Evolutionary conservation across 2,888 invertebrate species (phyloP), one percentile per base, ranked within the genome.

Genomic region (Ectemnius cavifrons): DNA sequence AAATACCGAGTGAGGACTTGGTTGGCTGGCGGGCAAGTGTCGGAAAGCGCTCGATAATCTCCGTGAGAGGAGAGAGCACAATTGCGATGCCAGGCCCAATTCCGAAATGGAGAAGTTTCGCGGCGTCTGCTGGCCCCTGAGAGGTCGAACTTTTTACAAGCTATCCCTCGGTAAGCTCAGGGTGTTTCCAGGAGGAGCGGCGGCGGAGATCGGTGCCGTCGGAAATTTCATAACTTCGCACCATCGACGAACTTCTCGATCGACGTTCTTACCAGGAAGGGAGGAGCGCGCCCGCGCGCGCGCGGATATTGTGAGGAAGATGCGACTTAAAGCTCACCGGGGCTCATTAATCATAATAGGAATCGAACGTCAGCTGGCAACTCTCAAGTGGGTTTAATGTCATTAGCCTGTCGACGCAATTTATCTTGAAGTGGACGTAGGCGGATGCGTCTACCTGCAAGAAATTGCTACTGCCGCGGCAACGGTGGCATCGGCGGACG

Each of bases 401-500:
- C 62, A 73, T 75, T 78, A 78, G 76, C 67, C 80, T 61, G 59
- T 61, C 71, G 67, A 68, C 63, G 52, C 61, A 66, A 63, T 80
- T 80, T 73, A 76, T 78, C 76, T 78, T 59, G 56, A 63, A 56
- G 60, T 56, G 63, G 16, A 57, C 65, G 49, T 62, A 66, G 70
- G 28, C 64, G 66, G 27, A 28, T 49, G 56, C 49, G 62, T 75
- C 72, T 37, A 37, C 37, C 37, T 37, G 8, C 37, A 8, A 37
- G 37, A 37, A 37, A 4, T 37, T 6, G 37, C 8, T 11, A 8
- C 28, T n/a, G n/a, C n/a, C n/a, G n/a, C n/a, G n/a, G 28, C 4
- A 2, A 3, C 28, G 57, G 67, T 20, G 20, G 20, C 20, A 20
- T 20, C 23, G 56, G 65, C 60, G 47, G 47, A 6, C 37, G 37